These are phyloP conservation scores for Papilio polyxenes DNA, from an alignment of 1,140 invertebrate species.

Conservation along the genomic window DNA sequence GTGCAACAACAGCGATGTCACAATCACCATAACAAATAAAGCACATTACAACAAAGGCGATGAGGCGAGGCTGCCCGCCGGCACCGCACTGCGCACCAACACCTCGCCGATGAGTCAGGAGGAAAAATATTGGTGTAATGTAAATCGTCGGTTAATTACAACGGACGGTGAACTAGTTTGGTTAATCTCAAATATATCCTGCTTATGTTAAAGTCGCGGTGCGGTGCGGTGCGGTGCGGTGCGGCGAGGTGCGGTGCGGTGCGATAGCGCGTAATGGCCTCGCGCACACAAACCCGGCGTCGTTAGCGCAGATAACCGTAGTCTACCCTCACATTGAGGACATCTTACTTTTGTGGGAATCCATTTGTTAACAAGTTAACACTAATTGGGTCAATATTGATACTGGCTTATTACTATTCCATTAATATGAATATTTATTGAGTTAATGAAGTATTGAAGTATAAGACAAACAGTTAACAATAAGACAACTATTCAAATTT, in stretches of 20 bases:
- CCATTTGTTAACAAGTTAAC: neutral
- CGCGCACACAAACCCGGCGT: slow-evolving; percentile 50
- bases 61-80: slow-evolving; percentile 5
- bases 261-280: slow-evolving; percentile 60
- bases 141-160: slow-evolving; percentile 69
- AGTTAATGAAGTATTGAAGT: neutral
- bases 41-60: neutral
- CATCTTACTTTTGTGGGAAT: neutral
- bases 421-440: neutral
- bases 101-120: slow-evolving; percentile 58
- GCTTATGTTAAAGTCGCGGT: slow-evolving; percentile 50
- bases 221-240: slow-evolving; percentile 52
- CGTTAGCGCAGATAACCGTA: slow-evolving; percentile 51
- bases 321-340: neutral
- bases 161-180: slow-evolving; percentile 58
- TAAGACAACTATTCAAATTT: neutral
- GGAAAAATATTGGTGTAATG: slow-evolving; percentile 69
- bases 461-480: too few relatives aligned
- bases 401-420: neutral
- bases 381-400: slow-evolving; percentile 3
- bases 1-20: slow-evolving; percentile 3
- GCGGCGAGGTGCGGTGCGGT: slow-evolving; percentile 44
- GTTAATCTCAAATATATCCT: slow-evolving; percentile 61
- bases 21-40: slow-evolving; percentile 45
- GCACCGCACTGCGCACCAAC: slow-evolving; percentile 30